A percentile compares a stretch with the other conserved stretches of the same genome.
These are phyloP conservation scores for Cotesia typhae DNA, from an alignment of 1,140 invertebrate genomes.

Conservation along the genomic window DNA sequence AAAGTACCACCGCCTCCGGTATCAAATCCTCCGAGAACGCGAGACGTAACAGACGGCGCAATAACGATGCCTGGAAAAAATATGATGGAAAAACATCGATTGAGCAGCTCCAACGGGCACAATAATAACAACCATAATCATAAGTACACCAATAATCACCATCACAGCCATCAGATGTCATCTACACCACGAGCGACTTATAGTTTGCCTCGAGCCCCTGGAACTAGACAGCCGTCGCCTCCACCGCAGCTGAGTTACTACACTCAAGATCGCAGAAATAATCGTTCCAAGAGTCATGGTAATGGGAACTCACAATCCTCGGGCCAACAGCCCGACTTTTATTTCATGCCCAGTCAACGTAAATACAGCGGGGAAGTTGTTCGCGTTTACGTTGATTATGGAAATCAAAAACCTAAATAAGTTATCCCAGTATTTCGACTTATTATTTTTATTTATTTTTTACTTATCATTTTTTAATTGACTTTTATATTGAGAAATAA, in stretches of 20 bases:
- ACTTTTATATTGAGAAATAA: too few relatives aligned
- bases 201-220: constrained; percentile 62
- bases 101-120: constrained; percentile 43
- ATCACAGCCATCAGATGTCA: constrained; percentile 60
- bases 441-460: constrained; percentile 9
- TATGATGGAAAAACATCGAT: constrained; percentile 39
- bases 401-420: constrained; percentile 57
- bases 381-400: constrained; percentile 87
- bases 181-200: constrained; percentile 63
- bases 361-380: constrained; percentile 93
- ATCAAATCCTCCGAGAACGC: constrained; percentile 60
- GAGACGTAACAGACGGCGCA: constrained; percentile 55
- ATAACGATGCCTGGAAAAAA: constrained; percentile 21
- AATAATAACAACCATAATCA: constrained; percentile 51
- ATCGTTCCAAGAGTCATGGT: constrained; percentile 42
- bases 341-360: constrained; percentile 93
- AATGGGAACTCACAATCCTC: constrained; percentile 35
- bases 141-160: constrained; percentile 51
- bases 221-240: constrained; percentile 52
- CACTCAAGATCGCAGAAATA: constrained; percentile 63
- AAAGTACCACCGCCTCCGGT: constrained; percentile 66
- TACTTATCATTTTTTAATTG: not conserved
- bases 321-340: constrained; percentile 80
- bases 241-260: constrained; percentile 63
- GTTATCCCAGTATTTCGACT: not conserved